Percentiles rank a stretch among this genome's conserved stretches.
Conservation (phyloP, 1,140 invertebrate species). For the Nasonia vitripennis region DNA sequence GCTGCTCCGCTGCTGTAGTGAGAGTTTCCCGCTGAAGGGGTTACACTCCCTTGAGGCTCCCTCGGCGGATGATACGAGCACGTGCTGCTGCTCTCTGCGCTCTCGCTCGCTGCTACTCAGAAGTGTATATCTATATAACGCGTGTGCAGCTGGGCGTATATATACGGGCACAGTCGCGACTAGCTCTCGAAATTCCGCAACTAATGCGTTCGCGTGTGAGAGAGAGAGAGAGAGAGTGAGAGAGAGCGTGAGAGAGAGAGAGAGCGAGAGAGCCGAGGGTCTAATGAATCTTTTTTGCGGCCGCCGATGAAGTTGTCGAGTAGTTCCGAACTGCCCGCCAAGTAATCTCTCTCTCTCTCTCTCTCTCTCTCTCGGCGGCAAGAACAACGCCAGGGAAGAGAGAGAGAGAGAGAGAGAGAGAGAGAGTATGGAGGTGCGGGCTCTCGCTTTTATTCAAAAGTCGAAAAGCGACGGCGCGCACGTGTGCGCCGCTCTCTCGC, state of each 20-base stretch:
- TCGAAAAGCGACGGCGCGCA: not conserved
- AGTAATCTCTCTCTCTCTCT: not conserved
- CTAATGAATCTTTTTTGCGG: not conserved
- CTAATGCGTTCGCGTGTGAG: not conserved
- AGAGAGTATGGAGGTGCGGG: too few relatives aligned
- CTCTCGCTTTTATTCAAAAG: not conserved
- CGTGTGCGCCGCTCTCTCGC: not conserved
- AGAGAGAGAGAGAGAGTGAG: not conserved
- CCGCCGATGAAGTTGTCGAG: not conserved
- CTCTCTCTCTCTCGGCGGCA: too few relatives aligned
- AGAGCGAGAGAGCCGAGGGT: not conserved
- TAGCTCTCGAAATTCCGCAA: not conserved
- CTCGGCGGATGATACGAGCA: not conserved
- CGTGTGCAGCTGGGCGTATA: too few relatives aligned
- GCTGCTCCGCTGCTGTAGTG: too few relatives aligned
- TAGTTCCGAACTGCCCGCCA: not conserved
- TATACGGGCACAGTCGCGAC: too few relatives aligned
- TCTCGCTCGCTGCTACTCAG: not conserved
- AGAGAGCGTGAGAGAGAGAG: not conserved
- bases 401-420: too few relatives aligned
- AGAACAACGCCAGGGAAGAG: not conserved
- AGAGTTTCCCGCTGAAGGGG: not conserved
- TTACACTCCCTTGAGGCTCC: not conserved
- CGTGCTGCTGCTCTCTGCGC: not conserved
- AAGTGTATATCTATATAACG: not conserved